Conservation (phyloP, 2,113 vertebrate genomes). For the Alouatta palliata region DNA sequence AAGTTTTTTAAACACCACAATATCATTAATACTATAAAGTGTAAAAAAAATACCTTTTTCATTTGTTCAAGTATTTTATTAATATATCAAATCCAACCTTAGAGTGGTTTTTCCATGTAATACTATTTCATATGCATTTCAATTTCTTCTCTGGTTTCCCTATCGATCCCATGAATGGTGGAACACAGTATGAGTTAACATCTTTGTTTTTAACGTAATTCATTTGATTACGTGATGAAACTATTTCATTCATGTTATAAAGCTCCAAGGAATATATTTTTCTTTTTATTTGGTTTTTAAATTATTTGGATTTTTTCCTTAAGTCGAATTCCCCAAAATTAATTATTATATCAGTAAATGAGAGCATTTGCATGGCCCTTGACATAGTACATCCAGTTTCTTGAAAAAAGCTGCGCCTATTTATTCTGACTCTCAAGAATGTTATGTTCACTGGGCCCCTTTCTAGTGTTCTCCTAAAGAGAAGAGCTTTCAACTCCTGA, state of each 20-base stretch:
- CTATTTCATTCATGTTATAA: background rate
- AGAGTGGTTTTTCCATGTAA: background rate
- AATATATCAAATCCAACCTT: background rate
- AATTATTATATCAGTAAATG: background rate
- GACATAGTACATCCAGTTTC: background rate
- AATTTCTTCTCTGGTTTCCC: background rate
- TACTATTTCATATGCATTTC: background rate
- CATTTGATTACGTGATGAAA: background rate
- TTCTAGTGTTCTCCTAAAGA: background rate
- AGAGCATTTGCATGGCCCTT: background rate
- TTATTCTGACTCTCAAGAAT: background rate
- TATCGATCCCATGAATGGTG: background rate
- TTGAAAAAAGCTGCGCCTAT: background rate
- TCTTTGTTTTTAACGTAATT: background rate
- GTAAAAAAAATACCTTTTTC: background rate
- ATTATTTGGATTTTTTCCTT: background rate
- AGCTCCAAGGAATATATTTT: background rate
- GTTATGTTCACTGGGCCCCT: fast-evolving
- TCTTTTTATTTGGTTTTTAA: background rate
- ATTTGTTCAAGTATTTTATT: conserved; percentile 27
- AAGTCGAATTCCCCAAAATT: background rate
- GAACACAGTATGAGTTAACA: background rate
- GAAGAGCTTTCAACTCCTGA: background rate
- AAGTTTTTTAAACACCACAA: background rate
- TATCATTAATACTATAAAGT: background rate